These are phyloP conservation scores for Acronicta alni DNA, from an alignment of 2,888 invertebrate genomes.

Conservation along the genomic window DNA sequence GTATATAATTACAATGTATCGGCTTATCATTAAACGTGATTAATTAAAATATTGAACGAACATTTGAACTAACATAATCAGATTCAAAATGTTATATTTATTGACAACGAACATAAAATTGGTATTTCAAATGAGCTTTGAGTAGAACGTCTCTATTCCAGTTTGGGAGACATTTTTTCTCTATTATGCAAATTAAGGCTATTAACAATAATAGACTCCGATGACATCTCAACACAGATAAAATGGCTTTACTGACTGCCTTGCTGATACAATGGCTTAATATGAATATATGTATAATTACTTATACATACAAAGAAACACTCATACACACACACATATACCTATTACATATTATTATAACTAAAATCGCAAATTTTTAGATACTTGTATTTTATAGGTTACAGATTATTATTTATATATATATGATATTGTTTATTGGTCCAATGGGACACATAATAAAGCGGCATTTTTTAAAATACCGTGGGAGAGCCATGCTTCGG, in stretches of 20 bases:
- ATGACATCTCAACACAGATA: slow-evolving; percentile 52
- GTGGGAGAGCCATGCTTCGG: too few species aligned
- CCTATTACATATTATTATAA: too few species aligned
- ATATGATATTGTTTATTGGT: too few species aligned
- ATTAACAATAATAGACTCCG: slow-evolving; percentile 55
- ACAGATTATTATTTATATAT: too few species aligned
- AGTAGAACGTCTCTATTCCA: slow-evolving; percentile 55
- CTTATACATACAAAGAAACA: too few species aligned
- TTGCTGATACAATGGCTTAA: too few species aligned
- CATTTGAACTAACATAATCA: slow-evolving; percentile 30
- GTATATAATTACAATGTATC: slow-evolving; percentile 36
- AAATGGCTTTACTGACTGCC: slow-evolving; percentile 37
- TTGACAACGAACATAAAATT: slow-evolving; percentile 41
- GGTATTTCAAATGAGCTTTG: slow-evolving; percentile 51
- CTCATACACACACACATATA: too few species aligned
- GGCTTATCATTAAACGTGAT: slow-evolving; percentile 34
- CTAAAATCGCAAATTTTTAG: too few species aligned
- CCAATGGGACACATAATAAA: too few species aligned
- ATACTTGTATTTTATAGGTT: too few species aligned
- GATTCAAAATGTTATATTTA: slow-evolving; percentile 41
- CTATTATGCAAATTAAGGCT: slow-evolving; percentile 53
- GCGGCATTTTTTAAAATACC: too few species aligned
- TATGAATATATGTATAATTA: too few species aligned
- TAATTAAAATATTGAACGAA: slow-evolving; percentile 39
- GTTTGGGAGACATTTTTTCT: slow-evolving; percentile 41